phyloP scores from a whole-genome alignment of 2,888 invertebrate genomes.

The Euclidia mi region DNA sequence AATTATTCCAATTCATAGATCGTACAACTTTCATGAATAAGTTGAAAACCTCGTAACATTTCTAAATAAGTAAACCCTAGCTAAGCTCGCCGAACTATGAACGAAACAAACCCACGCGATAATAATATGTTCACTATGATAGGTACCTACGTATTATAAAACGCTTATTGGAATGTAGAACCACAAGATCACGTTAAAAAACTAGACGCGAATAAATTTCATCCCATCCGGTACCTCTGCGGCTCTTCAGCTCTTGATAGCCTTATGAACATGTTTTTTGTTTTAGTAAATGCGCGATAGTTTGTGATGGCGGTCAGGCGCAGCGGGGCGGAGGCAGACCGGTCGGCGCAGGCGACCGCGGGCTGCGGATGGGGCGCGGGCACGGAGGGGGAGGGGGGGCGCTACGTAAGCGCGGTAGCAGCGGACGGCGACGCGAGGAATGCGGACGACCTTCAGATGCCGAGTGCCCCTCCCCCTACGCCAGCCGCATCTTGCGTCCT shows the following conservation, averaged over 20 bases:
- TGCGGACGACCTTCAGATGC: slow-evolving; percentile 90
- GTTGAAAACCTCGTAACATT: slow-evolving; percentile 9
- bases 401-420: slow-evolving; percentile 90
- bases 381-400: slow-evolving; percentile 68
- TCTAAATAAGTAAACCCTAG: slow-evolving; percentile 7
- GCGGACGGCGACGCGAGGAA: slow-evolving; percentile 89
- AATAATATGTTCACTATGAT: slow-evolving; percentile 31
- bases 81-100: slow-evolving; percentile 4
- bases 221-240: slow-evolving; percentile 88
- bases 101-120: slow-evolving; percentile 31
- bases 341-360: slow-evolving; percentile 73
- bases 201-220: slow-evolving; percentile 88
- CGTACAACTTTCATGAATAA: slow-evolving; percentile 19
- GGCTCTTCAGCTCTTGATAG: slow-evolving; percentile 86
- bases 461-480: slow-evolving; percentile 87
- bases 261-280: slow-evolving; percentile 88
- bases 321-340: slow-evolving; percentile 76
- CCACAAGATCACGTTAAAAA: slow-evolving; percentile 79
- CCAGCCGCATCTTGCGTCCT: slow-evolving; percentile 89
- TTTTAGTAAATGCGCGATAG: slow-evolving; percentile 88
- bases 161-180: slow-evolving; percentile 82
- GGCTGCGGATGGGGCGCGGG: slow-evolving; percentile 60
- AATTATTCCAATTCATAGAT: slow-evolving; percentile 20
- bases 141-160: slow-evolving; percentile 63
- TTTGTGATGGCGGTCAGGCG: slow-evolving; percentile 84